phyloP scores from a whole-genome alignment of 2,888 invertebrate species.

The Amphipyra tragopoginis region DNA sequence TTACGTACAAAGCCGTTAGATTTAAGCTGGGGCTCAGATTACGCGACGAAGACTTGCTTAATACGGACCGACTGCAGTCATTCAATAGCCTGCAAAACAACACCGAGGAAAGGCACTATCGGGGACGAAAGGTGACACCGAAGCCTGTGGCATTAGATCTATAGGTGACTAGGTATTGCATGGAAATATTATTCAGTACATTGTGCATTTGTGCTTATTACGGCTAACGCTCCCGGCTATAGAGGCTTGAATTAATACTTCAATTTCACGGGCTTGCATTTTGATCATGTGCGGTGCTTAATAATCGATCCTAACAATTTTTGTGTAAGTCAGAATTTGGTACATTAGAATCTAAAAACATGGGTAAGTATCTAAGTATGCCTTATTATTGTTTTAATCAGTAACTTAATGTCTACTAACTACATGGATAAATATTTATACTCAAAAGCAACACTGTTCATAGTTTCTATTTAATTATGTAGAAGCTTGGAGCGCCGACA shows the following conservation, averaged over 20 bases:
- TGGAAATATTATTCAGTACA: slow-evolving; percentile 45
- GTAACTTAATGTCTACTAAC: too few species aligned
- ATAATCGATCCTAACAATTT: too few species aligned
- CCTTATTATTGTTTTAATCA: too few species aligned
- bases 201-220: slow-evolving; percentile 26
- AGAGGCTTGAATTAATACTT: slow-evolving; percentile 4
- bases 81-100: slow-evolving; percentile 86
- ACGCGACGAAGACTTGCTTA: slow-evolving; percentile 84
- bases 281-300: background rate
- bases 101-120: slow-evolving; percentile 84
- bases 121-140: slow-evolving; percentile 86
- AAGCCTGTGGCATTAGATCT: slow-evolving; percentile 79
- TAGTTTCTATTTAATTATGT: slow-evolving; percentile 10
- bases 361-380: too few species aligned
- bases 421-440: background rate
- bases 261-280: slow-evolving; percentile 14
- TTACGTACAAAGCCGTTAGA: slow-evolving; percentile 82
- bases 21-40: slow-evolving; percentile 83
- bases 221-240: slow-evolving; percentile 16
- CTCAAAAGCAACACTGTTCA: background rate
- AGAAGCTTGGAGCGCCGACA: slow-evolving; percentile 20
- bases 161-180: slow-evolving; percentile 69
- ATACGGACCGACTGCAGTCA: slow-evolving; percentile 83
- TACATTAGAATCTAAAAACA: too few species aligned
- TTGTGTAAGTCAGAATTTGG: too few species aligned